Percentiles rank a stretch among this genome's conserved stretches.
Evolutionary conservation across 2,113 vertebrate species (phyloP).

Genomic region (Corydoras maculifer): DNA sequence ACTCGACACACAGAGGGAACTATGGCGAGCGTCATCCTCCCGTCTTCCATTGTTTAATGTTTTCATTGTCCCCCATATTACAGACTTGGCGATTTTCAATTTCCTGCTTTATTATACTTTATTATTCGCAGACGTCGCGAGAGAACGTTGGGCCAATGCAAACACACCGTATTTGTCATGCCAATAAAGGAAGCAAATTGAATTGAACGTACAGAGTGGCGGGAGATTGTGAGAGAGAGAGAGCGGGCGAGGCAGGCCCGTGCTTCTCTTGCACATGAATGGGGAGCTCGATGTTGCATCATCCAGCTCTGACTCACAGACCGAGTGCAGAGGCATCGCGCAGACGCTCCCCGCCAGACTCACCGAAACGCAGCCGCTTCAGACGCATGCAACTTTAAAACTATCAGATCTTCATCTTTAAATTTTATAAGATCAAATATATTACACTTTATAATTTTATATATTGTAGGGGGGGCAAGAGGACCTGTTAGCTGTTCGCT

Average conservation of each 20-base stretch:
- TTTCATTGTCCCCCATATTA: conserved; percentile 23
- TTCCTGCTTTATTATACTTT: conserved; percentile 27
- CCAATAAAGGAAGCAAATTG: conserved; percentile 4
- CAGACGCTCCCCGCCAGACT: neutral
- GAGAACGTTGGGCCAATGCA: conserved; percentile 14
- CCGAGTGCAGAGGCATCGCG: neutral
- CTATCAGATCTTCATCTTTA: too few species aligned
- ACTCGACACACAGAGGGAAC: conserved; percentile 5
- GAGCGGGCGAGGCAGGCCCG: neutral
- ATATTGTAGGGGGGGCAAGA: too few species aligned
- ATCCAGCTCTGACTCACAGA: neutral
- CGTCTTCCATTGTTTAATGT: conserved; percentile 6
- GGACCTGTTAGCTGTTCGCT: too few species aligned
- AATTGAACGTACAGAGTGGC: neutral
- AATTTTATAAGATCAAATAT: too few species aligned
- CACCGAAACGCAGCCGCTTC: neutral
- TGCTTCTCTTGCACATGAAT: neutral
- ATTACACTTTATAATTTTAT: too few species aligned
- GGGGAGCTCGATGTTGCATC: neutral
- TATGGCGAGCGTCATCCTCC: neutral
- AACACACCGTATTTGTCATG: conserved; percentile 9
- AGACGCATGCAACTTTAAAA: neutral
- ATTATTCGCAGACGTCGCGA: conserved; percentile 21
- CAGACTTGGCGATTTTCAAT: conserved; percentile 14
- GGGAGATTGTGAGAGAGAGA: neutral